Conservation (phyloP, 2,888 invertebrate genomes). For the Drosophila kokeensis region DNA sequence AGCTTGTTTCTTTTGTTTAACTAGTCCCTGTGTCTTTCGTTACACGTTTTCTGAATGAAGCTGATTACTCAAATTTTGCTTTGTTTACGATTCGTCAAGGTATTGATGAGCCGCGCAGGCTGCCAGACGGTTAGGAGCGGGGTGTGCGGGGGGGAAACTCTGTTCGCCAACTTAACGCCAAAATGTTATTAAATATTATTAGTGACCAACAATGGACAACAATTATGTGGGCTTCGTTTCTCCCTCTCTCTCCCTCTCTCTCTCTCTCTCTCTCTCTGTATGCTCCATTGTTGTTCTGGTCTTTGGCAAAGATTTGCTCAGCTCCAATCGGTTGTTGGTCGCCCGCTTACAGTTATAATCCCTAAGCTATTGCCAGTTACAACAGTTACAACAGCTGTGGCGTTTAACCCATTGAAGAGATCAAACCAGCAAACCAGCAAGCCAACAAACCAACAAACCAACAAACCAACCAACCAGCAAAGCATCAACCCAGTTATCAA, state of each 20-base stretch:
- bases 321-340: constrained; percentile 35
- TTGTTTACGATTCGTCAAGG: constrained; percentile 76
- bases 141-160: constrained; percentile 1
- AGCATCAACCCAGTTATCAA: constrained; percentile 45
- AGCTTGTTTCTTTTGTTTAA: constrained; percentile 48
- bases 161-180: constrained; percentile 65
- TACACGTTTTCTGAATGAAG: constrained; percentile 74
- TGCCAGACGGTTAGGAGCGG: background rate
- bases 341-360: constrained; percentile 68
- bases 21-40: constrained; percentile 56
- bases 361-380: constrained; percentile 71
- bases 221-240: constrained; percentile 62
- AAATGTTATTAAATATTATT: constrained; percentile 78
- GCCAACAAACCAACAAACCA: constrained; percentile 27
- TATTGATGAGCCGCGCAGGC: constrained; percentile 51
- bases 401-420: constrained; percentile 73
- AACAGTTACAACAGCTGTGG: constrained; percentile 66
- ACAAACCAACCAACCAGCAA: constrained; percentile 43
- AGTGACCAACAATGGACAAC: constrained; percentile 63
- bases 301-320: constrained; percentile 36
- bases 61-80: constrained; percentile 77
- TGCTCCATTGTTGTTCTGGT: constrained; percentile 24
- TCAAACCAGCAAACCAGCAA: constrained; percentile 46
- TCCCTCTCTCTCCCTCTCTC: constrained; percentile 1
- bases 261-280: constrained; percentile 2